phyloP scores from a whole-genome alignment of 1,140 invertebrate species.

The Ridgeia piscesae region DNA sequence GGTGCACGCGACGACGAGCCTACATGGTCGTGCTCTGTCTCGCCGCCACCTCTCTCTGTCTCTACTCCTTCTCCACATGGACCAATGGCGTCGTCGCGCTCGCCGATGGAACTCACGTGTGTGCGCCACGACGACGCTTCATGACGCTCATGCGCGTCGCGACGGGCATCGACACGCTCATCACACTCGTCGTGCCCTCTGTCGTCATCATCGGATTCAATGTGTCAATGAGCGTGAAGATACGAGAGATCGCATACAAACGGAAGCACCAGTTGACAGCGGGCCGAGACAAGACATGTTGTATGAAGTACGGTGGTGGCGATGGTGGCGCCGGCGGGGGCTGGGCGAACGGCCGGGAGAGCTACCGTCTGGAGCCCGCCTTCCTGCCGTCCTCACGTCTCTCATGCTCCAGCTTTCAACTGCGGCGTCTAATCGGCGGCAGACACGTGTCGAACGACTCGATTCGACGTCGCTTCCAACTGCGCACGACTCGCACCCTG shows the following conservation, averaged over 20 bases:
- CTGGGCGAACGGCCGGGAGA: neutral
- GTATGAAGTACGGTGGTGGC: neutral
- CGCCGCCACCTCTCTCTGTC: neutral
- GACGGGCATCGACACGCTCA: slow-evolving; percentile 63
- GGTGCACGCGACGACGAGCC: slow-evolving; percentile 25
- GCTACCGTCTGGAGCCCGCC: neutral
- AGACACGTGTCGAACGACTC: neutral
- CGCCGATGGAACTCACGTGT: neutral
- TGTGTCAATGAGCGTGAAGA: slow-evolving; percentile 56
- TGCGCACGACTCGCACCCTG: slow-evolving; percentile 25
- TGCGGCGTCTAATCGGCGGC: neutral
- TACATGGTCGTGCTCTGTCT: slow-evolving; percentile 51
- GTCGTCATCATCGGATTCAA: slow-evolving; percentile 66
- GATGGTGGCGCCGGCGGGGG: too few species aligned
- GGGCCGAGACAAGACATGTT: neutral
- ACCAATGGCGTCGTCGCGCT: slow-evolving; percentile 13
- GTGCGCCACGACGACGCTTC: slow-evolving; percentile 40
- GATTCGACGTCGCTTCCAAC: slow-evolving; percentile 12
- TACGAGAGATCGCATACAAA: slow-evolving; percentile 2
- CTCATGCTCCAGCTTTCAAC: neutral
- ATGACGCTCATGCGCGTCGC: slow-evolving; percentile 52
- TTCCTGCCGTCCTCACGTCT: neutral
- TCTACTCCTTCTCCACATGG: slow-evolving; percentile 20
- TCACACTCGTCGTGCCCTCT: slow-evolving; percentile 63
- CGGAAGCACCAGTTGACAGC: neutral